These are phyloP conservation scores for Oscheius sp. DNA, from an alignment of 2,888 invertebrate genomes.

Conservation along the genomic window DNA sequence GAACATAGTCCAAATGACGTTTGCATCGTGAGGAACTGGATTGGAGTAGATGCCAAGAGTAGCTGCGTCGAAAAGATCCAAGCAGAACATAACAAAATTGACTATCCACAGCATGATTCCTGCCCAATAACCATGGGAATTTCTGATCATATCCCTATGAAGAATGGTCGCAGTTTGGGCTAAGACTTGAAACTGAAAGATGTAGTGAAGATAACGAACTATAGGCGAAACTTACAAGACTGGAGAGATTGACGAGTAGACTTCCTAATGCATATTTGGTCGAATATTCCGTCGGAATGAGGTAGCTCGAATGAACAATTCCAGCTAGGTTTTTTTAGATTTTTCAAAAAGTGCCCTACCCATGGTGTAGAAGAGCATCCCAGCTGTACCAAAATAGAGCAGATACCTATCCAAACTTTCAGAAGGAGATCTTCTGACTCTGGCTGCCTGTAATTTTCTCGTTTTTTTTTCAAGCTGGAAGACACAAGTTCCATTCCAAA, in stretches of 20 bases:
- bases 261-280: background rate
- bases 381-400: background rate
- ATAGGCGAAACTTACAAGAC: background rate
- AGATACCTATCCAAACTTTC: background rate
- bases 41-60: conserved; percentile 1
- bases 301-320: background rate
- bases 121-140: background rate
- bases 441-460: too few species aligned
- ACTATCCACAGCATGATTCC: background rate
- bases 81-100: background rate
- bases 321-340: background rate
- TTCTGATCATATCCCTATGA: background rate
- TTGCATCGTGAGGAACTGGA: background rate
- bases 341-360: too few species aligned
- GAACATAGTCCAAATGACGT: background rate
- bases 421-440: too few species aligned
- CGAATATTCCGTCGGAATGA: background rate
- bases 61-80: conserved; percentile 1
- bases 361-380: background rate
- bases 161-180: background rate
- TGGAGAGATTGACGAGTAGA: background rate
- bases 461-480: background rate
- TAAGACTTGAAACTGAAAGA: background rate
- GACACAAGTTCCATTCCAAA: background rate
- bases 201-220: background rate